Evolutionary conservation across 1,140 invertebrate species (phyloP).

Genomic region (Drosophila melanogaster): DNA sequence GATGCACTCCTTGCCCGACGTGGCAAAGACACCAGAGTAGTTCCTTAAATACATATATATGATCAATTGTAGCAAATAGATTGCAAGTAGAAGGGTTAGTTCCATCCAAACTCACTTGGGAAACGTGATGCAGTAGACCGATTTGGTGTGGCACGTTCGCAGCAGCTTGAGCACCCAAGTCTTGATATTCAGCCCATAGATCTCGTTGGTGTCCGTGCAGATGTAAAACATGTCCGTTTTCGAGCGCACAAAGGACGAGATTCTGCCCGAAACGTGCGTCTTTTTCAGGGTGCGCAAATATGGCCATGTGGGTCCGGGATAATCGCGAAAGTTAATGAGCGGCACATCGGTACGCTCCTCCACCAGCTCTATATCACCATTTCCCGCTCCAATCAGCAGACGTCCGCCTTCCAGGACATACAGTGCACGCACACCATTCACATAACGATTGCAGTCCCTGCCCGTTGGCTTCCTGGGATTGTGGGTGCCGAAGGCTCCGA

Average conservation of each 20-base stretch:
- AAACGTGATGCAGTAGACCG: constrained; percentile 93
- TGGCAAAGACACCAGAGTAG: constrained; percentile 93
- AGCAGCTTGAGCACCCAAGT: constrained; percentile 90
- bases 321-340: constrained; percentile 84
- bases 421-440: constrained; percentile 88
- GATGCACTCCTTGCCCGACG: constrained; percentile 92
- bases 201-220: constrained; percentile 92
- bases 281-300: constrained; percentile 86
- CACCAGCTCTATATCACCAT: constrained; percentile 91
- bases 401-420: constrained; percentile 87
- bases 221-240: constrained; percentile 87
- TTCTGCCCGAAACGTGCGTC: constrained; percentile 87
- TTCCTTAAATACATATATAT: constrained; percentile 85
- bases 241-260: constrained; percentile 88
- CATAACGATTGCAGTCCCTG: constrained; percentile 80
- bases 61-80: not conserved
- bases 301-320: constrained; percentile 86
- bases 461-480: constrained; percentile 77
- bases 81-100: no score
- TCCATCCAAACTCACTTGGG: constrained; percentile 88
- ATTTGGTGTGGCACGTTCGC: constrained; percentile 92
- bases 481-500: constrained; percentile 88
- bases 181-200: constrained; percentile 90
- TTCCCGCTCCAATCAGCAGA: constrained; percentile 92
- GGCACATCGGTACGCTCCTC: constrained; percentile 86